phyloP scores from a whole-genome alignment of 2,113 vertebrate species.

The Strix uralensis region DNA sequence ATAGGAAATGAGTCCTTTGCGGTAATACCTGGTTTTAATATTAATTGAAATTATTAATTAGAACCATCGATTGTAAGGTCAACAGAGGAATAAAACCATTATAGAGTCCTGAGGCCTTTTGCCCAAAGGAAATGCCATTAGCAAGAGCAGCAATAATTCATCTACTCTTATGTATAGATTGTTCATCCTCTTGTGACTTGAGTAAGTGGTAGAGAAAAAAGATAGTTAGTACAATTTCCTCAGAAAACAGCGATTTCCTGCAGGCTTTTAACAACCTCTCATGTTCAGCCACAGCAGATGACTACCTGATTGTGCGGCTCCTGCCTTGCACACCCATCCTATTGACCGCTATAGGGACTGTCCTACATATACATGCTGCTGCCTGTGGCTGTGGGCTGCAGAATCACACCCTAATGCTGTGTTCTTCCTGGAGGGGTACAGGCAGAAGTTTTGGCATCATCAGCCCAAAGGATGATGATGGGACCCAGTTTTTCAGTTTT shows the following conservation, averaged over 20 bases:
- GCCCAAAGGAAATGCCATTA: not conserved
- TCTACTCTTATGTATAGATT: not conserved
- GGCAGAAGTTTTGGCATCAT: not conserved
- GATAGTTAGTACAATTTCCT: not conserved
- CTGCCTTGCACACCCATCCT: not conserved
- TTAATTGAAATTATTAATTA: constrained; percentile 48
- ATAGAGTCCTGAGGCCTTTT: not conserved
- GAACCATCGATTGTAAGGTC: not conserved
- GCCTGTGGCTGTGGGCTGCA: not conserved
- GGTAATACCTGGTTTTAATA: constrained; percentile 33
- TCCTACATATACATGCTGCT: not conserved
- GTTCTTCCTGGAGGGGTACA: not conserved
- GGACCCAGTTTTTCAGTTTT: not conserved
- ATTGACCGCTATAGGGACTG: not conserved
- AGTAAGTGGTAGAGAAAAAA: not conserved
- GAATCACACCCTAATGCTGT: not conserved
- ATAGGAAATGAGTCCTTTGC: not conserved
- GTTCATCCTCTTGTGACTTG: not conserved
- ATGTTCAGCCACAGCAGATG: not conserved
- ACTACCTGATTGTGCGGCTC: not conserved
- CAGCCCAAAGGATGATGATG: not conserved
- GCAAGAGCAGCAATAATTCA: not conserved
- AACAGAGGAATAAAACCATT: constrained; percentile 24
- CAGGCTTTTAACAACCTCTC: not conserved
- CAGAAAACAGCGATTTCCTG: not conserved